Evolutionary conservation across 1,140 invertebrate species (phyloP).

Genomic region (Steinernema khuongi): DNA sequence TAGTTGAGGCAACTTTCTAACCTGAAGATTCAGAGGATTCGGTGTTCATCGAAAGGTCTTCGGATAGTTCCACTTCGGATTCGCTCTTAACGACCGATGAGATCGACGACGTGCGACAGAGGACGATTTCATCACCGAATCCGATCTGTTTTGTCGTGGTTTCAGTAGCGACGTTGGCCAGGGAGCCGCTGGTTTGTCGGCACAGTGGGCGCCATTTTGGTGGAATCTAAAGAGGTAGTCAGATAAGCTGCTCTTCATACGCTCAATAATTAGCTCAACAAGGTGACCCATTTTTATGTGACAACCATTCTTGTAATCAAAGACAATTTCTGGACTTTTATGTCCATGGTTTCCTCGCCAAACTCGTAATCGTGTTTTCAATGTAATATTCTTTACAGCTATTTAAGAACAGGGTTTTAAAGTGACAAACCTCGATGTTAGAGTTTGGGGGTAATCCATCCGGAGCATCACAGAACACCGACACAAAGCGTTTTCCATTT

Average conservation of each 20-base stretch:
- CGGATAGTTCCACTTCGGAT: not conserved
- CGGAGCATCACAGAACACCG: not conserved
- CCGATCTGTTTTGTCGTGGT: not conserved
- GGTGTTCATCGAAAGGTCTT: not conserved
- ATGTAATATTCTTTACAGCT: not conserved
- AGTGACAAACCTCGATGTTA: not conserved
- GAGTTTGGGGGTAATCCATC: not conserved
- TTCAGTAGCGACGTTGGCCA: not conserved
- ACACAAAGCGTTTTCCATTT: not conserved
- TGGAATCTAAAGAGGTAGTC: slow-evolving; percentile 13
- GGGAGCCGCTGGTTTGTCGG: not conserved
- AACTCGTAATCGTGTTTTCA: no score
- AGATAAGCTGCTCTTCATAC: no score
- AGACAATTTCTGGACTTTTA: no score
- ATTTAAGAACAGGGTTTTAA: not conserved
- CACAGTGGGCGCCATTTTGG: slow-evolving; percentile 5
- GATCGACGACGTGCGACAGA: not conserved
- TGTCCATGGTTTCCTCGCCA: no score
- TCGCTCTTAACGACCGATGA: not conserved
- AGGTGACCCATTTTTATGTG: no score
- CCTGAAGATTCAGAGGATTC: not conserved
- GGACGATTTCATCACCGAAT: not conserved
- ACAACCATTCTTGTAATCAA: no score
- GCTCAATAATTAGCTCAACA: no score
- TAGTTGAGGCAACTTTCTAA: no score